A percentile compares a stretch with the other conserved stretches of the same genome.
Evolutionary conservation across 2,113 vertebrate genomes (phyloP).

Genomic region (Sphaerodactylus townsendi): DNA sequence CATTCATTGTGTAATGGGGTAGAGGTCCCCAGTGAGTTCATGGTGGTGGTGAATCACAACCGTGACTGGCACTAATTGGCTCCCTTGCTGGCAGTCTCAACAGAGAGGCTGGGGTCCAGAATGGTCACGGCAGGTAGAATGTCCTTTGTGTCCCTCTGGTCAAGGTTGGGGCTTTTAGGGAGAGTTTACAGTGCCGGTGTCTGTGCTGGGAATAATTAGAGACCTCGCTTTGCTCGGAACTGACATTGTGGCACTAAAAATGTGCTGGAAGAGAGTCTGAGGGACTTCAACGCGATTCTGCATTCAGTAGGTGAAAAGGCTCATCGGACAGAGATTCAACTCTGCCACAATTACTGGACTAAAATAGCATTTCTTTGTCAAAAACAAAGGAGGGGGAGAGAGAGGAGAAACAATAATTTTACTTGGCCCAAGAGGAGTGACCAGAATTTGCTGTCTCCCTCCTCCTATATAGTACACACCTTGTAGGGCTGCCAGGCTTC

Average conservation of each 20-base stretch:
- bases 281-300: not conserved
- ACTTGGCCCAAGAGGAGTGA: not conserved
- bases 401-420: too few species aligned
- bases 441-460: accelerated
- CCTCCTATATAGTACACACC: accelerated
- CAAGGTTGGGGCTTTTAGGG: not conserved
- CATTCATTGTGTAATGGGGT: not conserved
- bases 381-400: not conserved
- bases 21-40: not conserved
- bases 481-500: too few species aligned
- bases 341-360: accelerated
- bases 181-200: not conserved
- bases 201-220: not conserved
- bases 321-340: not conserved
- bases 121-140: not conserved
- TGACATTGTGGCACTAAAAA: not conserved
- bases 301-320: not conserved
- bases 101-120: not conserved
- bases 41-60: not conserved
- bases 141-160: not conserved
- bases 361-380: not conserved
- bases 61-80: slow-evolving; percentile 28
- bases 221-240: not conserved
- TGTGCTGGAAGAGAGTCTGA: not conserved
- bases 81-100: not conserved